Evolutionary conservation across 2,113 vertebrate species (phyloP).

Genomic region (Eurypyga helias): DNA sequence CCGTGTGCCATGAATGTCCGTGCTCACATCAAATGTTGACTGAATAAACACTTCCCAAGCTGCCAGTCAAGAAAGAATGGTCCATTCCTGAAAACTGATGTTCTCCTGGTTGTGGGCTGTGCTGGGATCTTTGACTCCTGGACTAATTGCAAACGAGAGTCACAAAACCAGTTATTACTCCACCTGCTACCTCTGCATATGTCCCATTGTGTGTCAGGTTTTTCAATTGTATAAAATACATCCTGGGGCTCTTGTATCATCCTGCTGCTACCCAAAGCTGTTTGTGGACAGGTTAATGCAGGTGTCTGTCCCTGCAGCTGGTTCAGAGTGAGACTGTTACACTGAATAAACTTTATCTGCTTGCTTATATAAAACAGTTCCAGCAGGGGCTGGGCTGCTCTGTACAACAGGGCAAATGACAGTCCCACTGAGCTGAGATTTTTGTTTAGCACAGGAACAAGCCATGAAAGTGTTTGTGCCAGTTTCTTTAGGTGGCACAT

Average conservation of each 20-base stretch:
- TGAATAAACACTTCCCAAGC: background rate
- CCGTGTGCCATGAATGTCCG: background rate
- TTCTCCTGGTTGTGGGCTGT: background rate
- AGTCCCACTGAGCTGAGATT: background rate
- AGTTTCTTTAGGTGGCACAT: background rate
- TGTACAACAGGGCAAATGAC: background rate
- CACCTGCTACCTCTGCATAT: background rate
- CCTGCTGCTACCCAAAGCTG: accelerated
- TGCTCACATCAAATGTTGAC: background rate
- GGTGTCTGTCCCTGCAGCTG: background rate
- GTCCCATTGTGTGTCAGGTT: accelerated
- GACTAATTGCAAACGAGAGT: background rate
- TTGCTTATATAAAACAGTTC: background rate
- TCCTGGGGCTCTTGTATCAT: background rate
- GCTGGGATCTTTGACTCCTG: background rate
- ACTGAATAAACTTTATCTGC: background rate
- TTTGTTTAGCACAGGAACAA: background rate
- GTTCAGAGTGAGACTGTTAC: background rate
- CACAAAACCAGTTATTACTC: background rate
- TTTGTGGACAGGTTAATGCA: background rate
- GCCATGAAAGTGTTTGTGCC: background rate
- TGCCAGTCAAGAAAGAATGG: background rate
- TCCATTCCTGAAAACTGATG: background rate
- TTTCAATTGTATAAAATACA: background rate
- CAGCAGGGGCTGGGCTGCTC: background rate